Base-by-base conservation (phyloP, 1,140 invertebrate genomes). In the Caenorhabditis tropicalis region DNA sequence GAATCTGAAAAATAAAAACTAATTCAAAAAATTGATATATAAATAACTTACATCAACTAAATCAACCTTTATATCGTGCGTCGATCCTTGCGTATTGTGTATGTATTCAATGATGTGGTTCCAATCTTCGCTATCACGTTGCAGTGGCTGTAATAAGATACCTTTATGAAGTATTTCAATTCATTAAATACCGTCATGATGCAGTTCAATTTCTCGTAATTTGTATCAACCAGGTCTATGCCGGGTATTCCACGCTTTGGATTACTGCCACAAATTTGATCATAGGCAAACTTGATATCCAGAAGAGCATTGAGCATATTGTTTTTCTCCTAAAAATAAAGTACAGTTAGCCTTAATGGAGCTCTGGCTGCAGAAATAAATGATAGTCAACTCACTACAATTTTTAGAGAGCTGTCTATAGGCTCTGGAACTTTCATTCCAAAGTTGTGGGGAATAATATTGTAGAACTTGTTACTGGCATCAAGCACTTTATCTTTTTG, bases 201-300 rank as follows among this genome's bases (percentile, higher is more conserved):
- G 0, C 95, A 94, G 56, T 97, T 96, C 1, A 99, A 92, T 91
- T 96, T 95, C 24, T 94, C 93, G 91, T 98, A 99, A 91, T 98
- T 95, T 36, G 93, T 91, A 90, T 98, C 96, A 19, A 99, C 91
- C 0, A 94, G 94, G 93, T 95, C 94, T 81, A 92, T 87, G 24
- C 82, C 60, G 9, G 84, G 86, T n/a, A 81, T 79, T 15, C 58
- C 90, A 0, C 89, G 89, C 24, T 92, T 88, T 65, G 93, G 92
- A 0, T 88, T 91, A 27, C 92, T 12, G 0, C 89, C 91, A 74
- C 98, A 92, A 82, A 99, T 91, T 88, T 93, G 65, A 43, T 74
- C 96, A 92, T 97, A 98, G 0, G 97, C 96, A 49, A 98, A 94
- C 92, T 99, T 96, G 87, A 99, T 96, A 90, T 99, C 96, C 83